A percentile compares a stretch with the other conserved stretches of the same genome.
Conservation (phyloP, 2,888 invertebrate genomes). For the Lutraria lutraria region DNA sequence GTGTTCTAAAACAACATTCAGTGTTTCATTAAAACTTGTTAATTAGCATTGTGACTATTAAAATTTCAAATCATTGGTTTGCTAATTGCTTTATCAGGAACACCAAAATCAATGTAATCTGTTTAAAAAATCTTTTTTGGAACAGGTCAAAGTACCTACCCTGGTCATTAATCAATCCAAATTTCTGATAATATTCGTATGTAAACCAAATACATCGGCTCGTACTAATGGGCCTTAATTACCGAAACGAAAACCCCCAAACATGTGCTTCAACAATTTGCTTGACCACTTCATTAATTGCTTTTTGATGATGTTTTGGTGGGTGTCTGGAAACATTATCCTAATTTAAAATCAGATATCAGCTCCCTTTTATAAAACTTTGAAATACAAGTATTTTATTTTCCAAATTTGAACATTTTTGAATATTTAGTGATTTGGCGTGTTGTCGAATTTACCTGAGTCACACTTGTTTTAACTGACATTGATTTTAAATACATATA, state of each 20-base stretch:
- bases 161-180: conserved; percentile 48
- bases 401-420: neutral
- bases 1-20: neutral
- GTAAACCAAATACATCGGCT: conserved; percentile 52
- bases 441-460: neutral
- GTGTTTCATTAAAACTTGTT: conserved; percentile 25
- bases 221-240: conserved; percentile 39
- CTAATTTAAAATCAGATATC: conserved; percentile 53
- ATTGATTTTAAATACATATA: neutral
- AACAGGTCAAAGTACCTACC: conserved; percentile 16
- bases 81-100: neutral
- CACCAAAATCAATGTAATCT: neutral
- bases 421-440: neutral
- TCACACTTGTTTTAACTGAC: neutral
- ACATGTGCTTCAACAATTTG: conserved; percentile 42
- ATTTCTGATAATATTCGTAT: conserved; percentile 34
- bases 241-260: conserved; percentile 38
- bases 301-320: conserved; percentile 57
- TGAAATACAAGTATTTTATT: neutral
- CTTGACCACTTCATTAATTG: conserved; percentile 66
- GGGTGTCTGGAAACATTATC: conserved; percentile 46
- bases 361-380: neutral
- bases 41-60: neutral
- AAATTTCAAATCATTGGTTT: neutral
- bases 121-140: neutral